Conservation (phyloP, 1,140 invertebrate species). For the Drosophila micromelanica region DNA sequence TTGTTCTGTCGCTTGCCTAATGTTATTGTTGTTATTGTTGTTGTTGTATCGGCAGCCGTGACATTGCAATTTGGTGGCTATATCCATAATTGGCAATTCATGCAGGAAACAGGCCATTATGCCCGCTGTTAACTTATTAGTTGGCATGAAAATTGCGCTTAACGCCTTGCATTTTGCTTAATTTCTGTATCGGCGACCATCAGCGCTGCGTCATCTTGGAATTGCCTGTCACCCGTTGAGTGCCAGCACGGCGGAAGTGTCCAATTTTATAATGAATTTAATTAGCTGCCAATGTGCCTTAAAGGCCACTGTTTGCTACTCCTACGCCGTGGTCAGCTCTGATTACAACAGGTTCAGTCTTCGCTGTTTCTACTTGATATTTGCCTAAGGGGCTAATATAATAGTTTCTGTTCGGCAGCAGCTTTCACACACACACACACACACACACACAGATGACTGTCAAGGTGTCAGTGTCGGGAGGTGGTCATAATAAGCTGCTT, state of each 20-base stretch:
- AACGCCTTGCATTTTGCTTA: constrained; percentile 37
- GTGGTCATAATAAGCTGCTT: constrained; percentile 65
- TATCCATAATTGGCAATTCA: constrained; percentile 78
- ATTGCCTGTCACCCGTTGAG: constrained; percentile 64
- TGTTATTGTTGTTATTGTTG: constrained; percentile 8
- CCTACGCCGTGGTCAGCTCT: not conserved
- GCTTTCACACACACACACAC: constrained; percentile 4
- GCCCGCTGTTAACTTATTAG: constrained; percentile 77
- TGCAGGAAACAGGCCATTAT: constrained; percentile 83
- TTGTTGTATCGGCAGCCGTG: constrained; percentile 51
- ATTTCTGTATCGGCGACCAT: constrained; percentile 25
- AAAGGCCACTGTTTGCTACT: not conserved
- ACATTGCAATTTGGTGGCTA: constrained; percentile 69
- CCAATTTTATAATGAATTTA: constrained; percentile 70
- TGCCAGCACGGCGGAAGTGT: constrained; percentile 56
- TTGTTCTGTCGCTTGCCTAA: not conserved
- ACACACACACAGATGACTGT: constrained; percentile 1
- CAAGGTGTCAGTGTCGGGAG: constrained; percentile 37
- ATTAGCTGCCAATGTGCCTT: constrained; percentile 41
- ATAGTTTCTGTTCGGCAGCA: constrained; percentile 2
- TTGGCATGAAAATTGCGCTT: constrained; percentile 66
- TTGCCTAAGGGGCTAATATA: constrained; percentile 19
- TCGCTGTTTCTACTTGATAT: not conserved
- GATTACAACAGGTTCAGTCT: not conserved
- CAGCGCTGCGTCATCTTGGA: constrained; percentile 60